Base-by-base conservation (phyloP, 2,888 invertebrate genomes). In the Drosophila nigritarsus region DNA sequence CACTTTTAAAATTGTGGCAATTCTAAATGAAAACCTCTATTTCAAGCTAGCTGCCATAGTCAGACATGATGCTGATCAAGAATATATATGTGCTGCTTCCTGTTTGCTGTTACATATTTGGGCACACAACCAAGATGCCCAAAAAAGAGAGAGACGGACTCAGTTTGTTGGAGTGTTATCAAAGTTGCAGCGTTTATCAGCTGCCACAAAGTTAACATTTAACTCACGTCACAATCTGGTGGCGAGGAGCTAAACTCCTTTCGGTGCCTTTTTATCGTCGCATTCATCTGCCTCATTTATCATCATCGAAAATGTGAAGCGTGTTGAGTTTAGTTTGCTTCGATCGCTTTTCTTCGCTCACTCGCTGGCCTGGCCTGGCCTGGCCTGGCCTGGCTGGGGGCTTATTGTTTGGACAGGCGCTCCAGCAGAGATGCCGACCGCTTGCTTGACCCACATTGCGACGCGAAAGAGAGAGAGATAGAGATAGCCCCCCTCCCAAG, bases 261-360 rank as follows among this genome's bases (percentile, higher is more conserved):
- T 76, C 80, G 86, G 65, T 84, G 73, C 62, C 80, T 84, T 76
- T 83, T 88, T 85, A 85, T 85, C 89, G 81, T 83, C 70, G 76
- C 85, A 89, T 79, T 83, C 85, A 85, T 85, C 85, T 88, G 74
- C 59, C 87, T 79, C 85, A 85, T 85, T 85, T 85, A 85, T 85
- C 85, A 85, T 85, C 85, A 85, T 85, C 85, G 87, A 83, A 86
- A 85, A 85, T 85, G 83, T 87, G 85, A 88, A 87, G 85, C 87
- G 84, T 88, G 85, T 85, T 85, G 85, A 85, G 87, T 87, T 87
- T 63, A 67, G 66, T 64, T 73, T 64, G 65, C 36, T 2, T 62
- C 36, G 24, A 63, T 71, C 66, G 63, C 42, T 36, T 64, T 49
- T 53, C 53, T 38, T 40, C 40, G 34, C 58, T 48, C 15, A 29